Conservation (phyloP, 2,888 invertebrate species). For the Rhaphigaster nebulosa region DNA sequence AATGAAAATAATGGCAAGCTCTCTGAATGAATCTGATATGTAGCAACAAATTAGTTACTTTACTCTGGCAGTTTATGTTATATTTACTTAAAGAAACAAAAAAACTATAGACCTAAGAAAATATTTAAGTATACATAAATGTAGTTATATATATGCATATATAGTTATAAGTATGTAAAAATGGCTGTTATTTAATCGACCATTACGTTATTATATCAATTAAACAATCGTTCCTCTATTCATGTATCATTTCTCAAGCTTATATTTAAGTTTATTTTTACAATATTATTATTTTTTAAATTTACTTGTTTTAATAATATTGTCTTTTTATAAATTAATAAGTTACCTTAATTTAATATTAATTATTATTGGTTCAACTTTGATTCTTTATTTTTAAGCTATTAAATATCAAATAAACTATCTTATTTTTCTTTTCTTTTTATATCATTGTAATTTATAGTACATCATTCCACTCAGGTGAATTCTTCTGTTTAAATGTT, state of each 20-base stretch:
- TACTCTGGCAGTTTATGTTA: neutral
- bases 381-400: neutral
- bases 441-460: neutral
- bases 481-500: no score
- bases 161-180: neutral
- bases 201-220: neutral
- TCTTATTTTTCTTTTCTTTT: neutral
- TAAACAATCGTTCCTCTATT: constrained; percentile 31
- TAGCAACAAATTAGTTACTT: neutral
- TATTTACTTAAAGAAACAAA: neutral
- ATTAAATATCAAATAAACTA: neutral
- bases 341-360: constrained; percentile 40
- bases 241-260: neutral
- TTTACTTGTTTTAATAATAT: neutral
- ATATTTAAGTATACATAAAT: neutral
- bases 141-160: neutral
- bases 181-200: constrained; percentile 12
- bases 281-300: neutral
- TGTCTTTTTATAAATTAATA: constrained; percentile 20
- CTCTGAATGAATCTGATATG: neutral
- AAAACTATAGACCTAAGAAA: neutral
- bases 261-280: neutral
- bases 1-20: neutral
- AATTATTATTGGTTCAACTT: neutral
- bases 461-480: no score